A percentile compares a stretch with the other conserved stretches of the same genome.
These are phyloP conservation scores for Macrophya annulata DNA, from an alignment of 2,888 invertebrate genomes.

Conservation along the genomic window DNA sequence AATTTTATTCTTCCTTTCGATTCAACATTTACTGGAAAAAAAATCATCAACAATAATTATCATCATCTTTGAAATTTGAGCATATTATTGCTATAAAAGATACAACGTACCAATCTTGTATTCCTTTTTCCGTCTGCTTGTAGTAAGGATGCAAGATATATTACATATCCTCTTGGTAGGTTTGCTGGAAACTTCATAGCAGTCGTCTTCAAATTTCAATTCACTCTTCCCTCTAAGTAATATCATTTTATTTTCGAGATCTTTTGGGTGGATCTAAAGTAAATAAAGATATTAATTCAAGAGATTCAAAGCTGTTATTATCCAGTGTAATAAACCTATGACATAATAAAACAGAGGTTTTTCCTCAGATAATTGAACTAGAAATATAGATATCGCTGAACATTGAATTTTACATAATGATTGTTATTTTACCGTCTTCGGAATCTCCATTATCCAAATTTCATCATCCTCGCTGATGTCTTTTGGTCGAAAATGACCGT, in stretches of 20 bases:
- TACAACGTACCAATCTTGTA: conserved; percentile 39
- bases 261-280: conserved; percentile 61
- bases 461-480: conserved; percentile 62
- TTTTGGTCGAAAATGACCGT: conserved; percentile 57
- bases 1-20: conserved; percentile 61
- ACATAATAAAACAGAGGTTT: background rate
- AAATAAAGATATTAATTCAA: background rate
- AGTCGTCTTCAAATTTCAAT: conserved; percentile 60
- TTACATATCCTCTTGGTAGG: conserved; percentile 53
- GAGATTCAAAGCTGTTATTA: background rate
- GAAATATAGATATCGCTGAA: background rate
- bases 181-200: conserved; percentile 60
- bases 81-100: background rate
- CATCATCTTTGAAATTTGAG: too few species aligned
- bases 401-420: background rate
- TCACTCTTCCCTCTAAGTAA: conserved; percentile 62
- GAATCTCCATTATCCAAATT: conserved; percentile 64
- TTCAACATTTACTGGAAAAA: conserved; percentile 63
- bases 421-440: conserved; percentile 61
- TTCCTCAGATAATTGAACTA: background rate
- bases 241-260: conserved; percentile 60
- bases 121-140: conserved; percentile 11
- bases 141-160: conserved; percentile 62
- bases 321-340: background rate
- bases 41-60: background rate